These are phyloP conservation scores for Psococerastis gibbosa DNA, from an alignment of 2,888 invertebrate species.

Conservation along the genomic window DNA sequence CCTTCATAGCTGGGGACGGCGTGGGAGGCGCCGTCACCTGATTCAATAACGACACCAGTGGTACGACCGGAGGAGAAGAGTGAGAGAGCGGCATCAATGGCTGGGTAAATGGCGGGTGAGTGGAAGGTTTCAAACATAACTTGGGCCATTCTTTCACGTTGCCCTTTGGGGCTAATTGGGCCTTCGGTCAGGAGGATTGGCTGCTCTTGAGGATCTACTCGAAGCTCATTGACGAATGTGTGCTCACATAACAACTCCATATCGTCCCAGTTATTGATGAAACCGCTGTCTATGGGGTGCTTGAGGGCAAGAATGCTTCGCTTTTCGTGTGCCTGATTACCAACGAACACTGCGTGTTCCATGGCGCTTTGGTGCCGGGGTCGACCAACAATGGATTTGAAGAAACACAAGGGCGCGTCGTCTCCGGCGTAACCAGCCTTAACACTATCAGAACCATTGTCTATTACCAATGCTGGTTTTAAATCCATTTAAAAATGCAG, in stretches of 20 bases:
- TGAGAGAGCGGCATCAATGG: slow-evolving; percentile 83
- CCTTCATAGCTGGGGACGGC: slow-evolving; percentile 87
- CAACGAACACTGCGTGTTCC: slow-evolving; percentile 97
- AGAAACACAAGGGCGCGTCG: slow-evolving; percentile 86
- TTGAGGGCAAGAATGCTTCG: slow-evolving; percentile 89
- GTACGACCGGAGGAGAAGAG: slow-evolving; percentile 91
- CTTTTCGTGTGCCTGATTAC: slow-evolving; percentile 92
- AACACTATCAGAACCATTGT: slow-evolving; percentile 97
- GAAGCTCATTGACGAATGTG: slow-evolving; percentile 94
- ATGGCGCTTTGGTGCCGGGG: slow-evolving; percentile 81
- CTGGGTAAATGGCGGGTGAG: slow-evolving; percentile 86
- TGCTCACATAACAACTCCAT: slow-evolving; percentile 99
- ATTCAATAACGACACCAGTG: slow-evolving; percentile 89
- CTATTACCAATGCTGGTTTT: slow-evolving; percentile 82
- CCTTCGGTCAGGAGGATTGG: slow-evolving; percentile 75
- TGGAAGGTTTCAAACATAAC: slow-evolving; percentile 89
- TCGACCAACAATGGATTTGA: slow-evolving; percentile 88
- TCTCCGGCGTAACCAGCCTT: slow-evolving; percentile 94
- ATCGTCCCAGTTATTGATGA: slow-evolving; percentile 96
- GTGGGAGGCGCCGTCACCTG: slow-evolving; percentile 91
- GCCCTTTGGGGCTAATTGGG: slow-evolving; percentile 74
- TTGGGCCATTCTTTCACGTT: slow-evolving; percentile 82
- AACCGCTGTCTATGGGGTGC: slow-evolving; percentile 93
- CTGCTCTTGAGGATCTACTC: slow-evolving; percentile 60
- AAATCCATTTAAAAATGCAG: no score